Evolutionary conservation across 2,113 vertebrate species (phyloP).

Genomic region (Scalopus aquaticus): DNA sequence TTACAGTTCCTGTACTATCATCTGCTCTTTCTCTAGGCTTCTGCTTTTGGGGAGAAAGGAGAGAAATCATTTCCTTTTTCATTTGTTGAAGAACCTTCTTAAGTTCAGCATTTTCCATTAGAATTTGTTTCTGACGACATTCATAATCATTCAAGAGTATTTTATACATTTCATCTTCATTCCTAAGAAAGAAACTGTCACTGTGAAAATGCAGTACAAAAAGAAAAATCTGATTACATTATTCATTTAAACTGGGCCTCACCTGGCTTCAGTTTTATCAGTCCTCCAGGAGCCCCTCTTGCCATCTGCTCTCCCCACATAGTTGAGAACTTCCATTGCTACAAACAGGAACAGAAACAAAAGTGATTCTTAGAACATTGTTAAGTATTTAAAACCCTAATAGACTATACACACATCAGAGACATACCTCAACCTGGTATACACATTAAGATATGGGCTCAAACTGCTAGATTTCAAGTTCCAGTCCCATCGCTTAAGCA

Average conservation of each 20-base stretch:
- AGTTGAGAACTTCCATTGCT: slow-evolving; percentile 97
- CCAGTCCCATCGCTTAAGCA: neutral
- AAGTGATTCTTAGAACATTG: slow-evolving; percentile 41
- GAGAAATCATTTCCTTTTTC: slow-evolving; percentile 97
- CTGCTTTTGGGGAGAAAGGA: slow-evolving; percentile 91
- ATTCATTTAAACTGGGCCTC: neutral
- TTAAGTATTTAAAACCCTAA: neutral
- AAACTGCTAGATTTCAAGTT: neutral
- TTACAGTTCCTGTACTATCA: slow-evolving; percentile 90
- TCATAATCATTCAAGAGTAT: slow-evolving; percentile 94
- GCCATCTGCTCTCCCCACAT: slow-evolving; percentile 95
- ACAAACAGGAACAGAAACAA: slow-evolving; percentile 69
- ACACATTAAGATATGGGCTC: neutral
- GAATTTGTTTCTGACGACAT: slow-evolving; percentile 90
- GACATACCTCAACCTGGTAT: neutral
- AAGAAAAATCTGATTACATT: neutral
- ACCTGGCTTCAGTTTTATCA: slow-evolving; percentile 91
- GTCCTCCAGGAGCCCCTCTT: slow-evolving; percentile 97
- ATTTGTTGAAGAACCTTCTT: slow-evolving; percentile 98
- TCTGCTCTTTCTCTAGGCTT: slow-evolving; percentile 86
- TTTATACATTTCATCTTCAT: slow-evolving; percentile 97
- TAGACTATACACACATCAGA: neutral
- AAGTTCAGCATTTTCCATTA: slow-evolving; percentile 95
- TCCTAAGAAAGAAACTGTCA: slow-evolving; percentile 86
- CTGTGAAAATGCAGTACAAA: neutral